phyloP scores from a whole-genome alignment of 2,888 invertebrate genomes.

The Endotricha flammealis region DNA sequence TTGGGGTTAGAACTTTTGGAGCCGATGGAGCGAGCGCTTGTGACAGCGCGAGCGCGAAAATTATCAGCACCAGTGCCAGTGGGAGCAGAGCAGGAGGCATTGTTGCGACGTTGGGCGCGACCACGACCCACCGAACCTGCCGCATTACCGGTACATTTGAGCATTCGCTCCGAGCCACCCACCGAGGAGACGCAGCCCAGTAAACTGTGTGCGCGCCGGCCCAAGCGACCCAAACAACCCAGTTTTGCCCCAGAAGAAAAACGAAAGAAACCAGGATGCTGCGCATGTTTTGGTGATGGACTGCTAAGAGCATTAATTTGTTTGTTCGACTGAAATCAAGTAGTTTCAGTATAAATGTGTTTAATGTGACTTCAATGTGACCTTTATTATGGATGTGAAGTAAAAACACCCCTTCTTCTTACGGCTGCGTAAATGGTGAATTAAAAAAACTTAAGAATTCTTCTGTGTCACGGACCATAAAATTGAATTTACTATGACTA shows the following conservation, averaged over 20 bases:
- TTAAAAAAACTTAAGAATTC: neutral
- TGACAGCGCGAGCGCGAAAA: conserved; percentile 59
- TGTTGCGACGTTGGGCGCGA: conserved; percentile 65
- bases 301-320: conserved; percentile 72
- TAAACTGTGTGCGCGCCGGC: conserved; percentile 52
- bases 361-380: conserved; percentile 2
- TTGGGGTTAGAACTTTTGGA: conserved; percentile 59
- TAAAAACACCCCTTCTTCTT: neutral
- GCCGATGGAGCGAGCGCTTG: conserved; percentile 66
- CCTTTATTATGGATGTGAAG: conserved; percentile 3
- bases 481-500: neutral
- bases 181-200: conserved; percentile 52
- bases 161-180: conserved; percentile 55
- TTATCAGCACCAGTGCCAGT: conserved; percentile 65
- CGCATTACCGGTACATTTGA: conserved; percentile 63
- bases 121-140: conserved; percentile 59
- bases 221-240: conserved; percentile 59
- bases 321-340: conserved; percentile 67
- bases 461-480: neutral
- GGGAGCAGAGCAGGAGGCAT: conserved; percentile 62
- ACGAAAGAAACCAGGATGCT: conserved; percentile 57
- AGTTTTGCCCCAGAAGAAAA: conserved; percentile 61
- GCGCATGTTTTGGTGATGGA: conserved; percentile 71
- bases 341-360: conserved; percentile 20
- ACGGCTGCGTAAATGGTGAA: neutral